These are phyloP conservation scores for Lipophrys pholis DNA, from an alignment of 2,113 vertebrate genomes.

Conservation along the genomic window DNA sequence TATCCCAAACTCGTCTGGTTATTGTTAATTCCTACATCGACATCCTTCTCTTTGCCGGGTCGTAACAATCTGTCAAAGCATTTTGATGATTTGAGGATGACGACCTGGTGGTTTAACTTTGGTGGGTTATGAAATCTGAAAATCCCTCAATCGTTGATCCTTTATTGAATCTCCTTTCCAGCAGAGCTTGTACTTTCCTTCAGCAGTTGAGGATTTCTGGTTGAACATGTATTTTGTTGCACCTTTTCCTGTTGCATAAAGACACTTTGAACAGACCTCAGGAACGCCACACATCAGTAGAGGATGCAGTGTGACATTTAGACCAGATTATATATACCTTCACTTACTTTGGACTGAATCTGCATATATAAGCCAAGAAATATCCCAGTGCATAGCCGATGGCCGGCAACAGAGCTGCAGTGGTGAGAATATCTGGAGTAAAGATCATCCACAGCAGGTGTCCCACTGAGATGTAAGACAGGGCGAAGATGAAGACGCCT, in stretches of 20 bases:
- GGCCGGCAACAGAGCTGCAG: conserved; percentile 86
- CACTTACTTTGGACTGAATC: conserved; percentile 80
- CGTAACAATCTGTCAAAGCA: no score
- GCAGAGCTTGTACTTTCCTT: background rate
- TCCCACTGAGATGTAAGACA: conserved; percentile 75
- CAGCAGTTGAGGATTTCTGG: background rate
- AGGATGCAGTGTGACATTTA: background rate
- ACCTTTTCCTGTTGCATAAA: background rate
- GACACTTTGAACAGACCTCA: background rate
- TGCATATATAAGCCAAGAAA: conserved; percentile 79
- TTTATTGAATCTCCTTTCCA: no score
- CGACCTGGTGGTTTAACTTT: no score
- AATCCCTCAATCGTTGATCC: no score
- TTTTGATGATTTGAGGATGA: no score
- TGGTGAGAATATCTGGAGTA: conserved; percentile 77
- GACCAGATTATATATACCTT: background rate
- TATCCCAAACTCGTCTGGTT: no score
- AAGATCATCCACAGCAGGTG: conserved; percentile 73
- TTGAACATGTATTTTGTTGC: background rate
- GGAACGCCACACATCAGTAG: no score
- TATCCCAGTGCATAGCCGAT: conserved; percentile 86
- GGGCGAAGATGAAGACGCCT: conserved; percentile 54
- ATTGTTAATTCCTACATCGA: no score
- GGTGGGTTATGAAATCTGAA: no score
- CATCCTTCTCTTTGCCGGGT: no score